Conservation (phyloP, 1,140 invertebrate genomes). For the Araneus ventricosus region DNA sequence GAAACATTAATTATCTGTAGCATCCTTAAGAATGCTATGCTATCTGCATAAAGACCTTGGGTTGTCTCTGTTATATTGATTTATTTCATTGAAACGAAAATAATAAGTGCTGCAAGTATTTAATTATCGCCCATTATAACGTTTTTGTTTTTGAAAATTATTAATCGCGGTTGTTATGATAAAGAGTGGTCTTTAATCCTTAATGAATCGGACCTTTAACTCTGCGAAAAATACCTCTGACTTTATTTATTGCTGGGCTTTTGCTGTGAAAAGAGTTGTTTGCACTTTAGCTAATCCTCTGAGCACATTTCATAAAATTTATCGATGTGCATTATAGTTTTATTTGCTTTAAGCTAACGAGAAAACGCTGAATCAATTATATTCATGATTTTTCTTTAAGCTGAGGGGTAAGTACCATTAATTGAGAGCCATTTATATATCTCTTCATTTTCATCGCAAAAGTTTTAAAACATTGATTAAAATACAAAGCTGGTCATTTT, state of each 20-base stretch:
- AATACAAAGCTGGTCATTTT: not conserved
- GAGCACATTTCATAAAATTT: constrained; percentile 31
- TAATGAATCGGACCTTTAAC: constrained; percentile 2
- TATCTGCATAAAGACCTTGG: not conserved
- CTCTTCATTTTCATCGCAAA: not conserved
- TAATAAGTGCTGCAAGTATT: not conserved
- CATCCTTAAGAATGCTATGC: not conserved
- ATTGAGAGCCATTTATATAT: not conserved
- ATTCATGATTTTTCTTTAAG: not conserved
- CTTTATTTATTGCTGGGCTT: constrained; percentile 11
- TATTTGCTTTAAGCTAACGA: constrained; percentile 20
- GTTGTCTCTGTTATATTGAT: not conserved
- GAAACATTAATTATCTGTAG: not conserved
- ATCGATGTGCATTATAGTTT: not conserved
- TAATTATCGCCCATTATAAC: not conserved
- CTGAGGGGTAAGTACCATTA: not conserved
- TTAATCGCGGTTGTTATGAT: not conserved
- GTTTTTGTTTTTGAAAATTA: not conserved
- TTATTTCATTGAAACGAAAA: not conserved
- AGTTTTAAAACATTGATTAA: not conserved
- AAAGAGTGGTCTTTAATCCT: constrained; percentile 24
- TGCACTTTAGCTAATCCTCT: constrained; percentile 1
- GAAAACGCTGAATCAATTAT: constrained; percentile 16
- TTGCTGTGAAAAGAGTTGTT: not conserved
- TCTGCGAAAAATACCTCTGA: not conserved